phyloP scores from a whole-genome alignment of 1,140 invertebrate species.

The Drosophila orena region DNA sequence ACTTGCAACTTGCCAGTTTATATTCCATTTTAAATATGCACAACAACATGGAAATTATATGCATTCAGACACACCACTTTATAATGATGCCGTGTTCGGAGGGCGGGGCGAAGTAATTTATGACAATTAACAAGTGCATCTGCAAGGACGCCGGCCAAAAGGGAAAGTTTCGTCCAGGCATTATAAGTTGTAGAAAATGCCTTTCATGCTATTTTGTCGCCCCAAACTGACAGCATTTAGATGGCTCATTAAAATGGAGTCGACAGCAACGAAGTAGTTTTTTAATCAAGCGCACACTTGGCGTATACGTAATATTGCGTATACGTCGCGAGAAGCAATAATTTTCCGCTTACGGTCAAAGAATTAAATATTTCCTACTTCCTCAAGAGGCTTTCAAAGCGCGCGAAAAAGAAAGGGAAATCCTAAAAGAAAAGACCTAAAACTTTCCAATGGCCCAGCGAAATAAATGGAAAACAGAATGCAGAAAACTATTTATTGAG shows the following conservation, averaged over 20 bases:
- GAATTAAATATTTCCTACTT: constrained; percentile 31
- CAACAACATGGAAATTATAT: constrained; percentile 71
- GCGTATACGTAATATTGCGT: constrained; percentile 34
- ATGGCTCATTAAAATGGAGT: constrained; percentile 34
- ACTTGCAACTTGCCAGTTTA: constrained; percentile 47
- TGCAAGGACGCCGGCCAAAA: constrained; percentile 29
- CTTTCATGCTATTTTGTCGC: constrained; percentile 43
- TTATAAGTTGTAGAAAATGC: constrained; percentile 38
- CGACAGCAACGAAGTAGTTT: background rate
- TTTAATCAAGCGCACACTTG: background rate
- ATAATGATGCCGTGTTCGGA: constrained; percentile 23
- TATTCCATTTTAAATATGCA: constrained; percentile 69
- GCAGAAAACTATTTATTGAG: constrained; percentile 71
- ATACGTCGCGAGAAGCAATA: constrained; percentile 13
- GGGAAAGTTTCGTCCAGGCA: constrained; percentile 28
- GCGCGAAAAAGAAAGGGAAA: constrained; percentile 13
- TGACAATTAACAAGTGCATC: constrained; percentile 70
- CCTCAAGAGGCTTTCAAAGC: constrained; percentile 3
- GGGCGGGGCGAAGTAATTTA: constrained; percentile 62
- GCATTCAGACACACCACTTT: constrained; percentile 36
- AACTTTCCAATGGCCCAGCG: constrained; percentile 48
- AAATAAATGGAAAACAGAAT: constrained; percentile 66
- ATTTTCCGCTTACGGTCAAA: constrained; percentile 10
- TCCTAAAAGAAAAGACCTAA: constrained; percentile 18
- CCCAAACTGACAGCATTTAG: constrained; percentile 27